A percentile compares a stretch with the other conserved stretches of the same genome.
phyloP scores from a whole-genome alignment of 2,888 invertebrate species.

The Crematogaster levior region DNA sequence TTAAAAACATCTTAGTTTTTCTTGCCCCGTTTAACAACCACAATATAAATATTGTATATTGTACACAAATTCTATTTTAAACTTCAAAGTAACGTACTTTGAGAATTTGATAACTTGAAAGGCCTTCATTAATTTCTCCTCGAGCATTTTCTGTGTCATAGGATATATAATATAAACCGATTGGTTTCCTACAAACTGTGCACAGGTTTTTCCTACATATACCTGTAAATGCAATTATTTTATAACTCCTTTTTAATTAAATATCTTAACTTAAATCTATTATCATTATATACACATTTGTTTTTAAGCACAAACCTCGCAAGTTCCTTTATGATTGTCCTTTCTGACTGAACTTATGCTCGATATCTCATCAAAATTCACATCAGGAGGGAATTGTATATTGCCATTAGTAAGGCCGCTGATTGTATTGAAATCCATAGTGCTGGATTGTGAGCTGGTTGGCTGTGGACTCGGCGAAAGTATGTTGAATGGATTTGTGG shows the following conservation, averaged over 20 bases:
- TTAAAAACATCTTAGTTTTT: conserved; percentile 19
- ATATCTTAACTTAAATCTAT: neutral
- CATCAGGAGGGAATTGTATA: conserved; percentile 75
- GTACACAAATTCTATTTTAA: neutral
- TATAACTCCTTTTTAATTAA: neutral
- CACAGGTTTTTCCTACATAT: conserved; percentile 94
- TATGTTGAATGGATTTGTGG: conserved; percentile 74
- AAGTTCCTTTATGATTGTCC: conserved; percentile 81
- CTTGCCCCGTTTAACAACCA: neutral
- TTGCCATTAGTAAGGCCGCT: conserved; percentile 81
- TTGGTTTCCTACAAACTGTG: conserved; percentile 91
- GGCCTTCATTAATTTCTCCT: conserved; percentile 93
- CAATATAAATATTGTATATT: neutral
- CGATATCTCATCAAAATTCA: conserved; percentile 67
- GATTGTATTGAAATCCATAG: conserved; percentile 75
- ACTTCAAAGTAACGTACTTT: conserved; percentile 85
- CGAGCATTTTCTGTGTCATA: conserved; percentile 91
- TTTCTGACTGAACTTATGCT: conserved; percentile 71
- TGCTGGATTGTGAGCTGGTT: conserved; percentile 78
- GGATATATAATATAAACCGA: conserved; percentile 95
- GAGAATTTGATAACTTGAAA: conserved; percentile 95
- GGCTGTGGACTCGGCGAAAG: conserved; percentile 77
- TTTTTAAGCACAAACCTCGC: conserved; percentile 76
- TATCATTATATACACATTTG: neutral
- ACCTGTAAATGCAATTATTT: conserved; percentile 86